Percentiles rank a stretch among this genome's conserved stretches.
Conservation (phyloP, 2,797 vertebrate genomes). For the Sphenodon punctatus region DNA sequence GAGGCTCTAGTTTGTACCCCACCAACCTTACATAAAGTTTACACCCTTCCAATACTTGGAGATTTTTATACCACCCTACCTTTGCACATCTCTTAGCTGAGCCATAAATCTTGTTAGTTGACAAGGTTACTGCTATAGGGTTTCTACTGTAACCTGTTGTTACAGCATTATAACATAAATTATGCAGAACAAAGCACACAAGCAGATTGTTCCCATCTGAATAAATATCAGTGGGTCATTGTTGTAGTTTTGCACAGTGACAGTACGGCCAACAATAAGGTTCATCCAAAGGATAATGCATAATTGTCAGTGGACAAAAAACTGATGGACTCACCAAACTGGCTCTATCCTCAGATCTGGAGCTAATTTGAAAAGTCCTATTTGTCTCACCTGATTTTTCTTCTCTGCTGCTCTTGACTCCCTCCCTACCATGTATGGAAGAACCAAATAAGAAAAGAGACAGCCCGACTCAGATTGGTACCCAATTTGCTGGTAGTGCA, state of each 20-base stretch:
- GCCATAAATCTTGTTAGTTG: constrained; percentile 52
- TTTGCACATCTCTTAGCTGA: constrained; percentile 39
- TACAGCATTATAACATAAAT: constrained; percentile 65
- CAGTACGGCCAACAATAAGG: constrained; percentile 57
- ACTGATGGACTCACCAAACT: background rate
- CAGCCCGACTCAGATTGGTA: background rate
- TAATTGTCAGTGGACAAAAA: constrained; percentile 56
- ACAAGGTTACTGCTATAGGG: constrained; percentile 61
- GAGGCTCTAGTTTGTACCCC: background rate
- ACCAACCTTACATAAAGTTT: constrained; percentile 13
- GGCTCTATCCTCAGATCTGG: background rate
- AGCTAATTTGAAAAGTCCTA: background rate
- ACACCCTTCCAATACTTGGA: background rate
- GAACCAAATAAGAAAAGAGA: background rate
- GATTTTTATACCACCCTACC: constrained; percentile 22
- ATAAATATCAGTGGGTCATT: constrained; percentile 68
- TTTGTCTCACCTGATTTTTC: background rate
- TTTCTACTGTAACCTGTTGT: constrained; percentile 51
- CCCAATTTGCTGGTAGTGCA: too few species aligned
- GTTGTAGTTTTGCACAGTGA: constrained; percentile 18
- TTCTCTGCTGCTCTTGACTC: background rate
- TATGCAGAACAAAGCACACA: constrained; percentile 47
- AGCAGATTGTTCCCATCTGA: constrained; percentile 46
- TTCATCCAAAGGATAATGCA: constrained; percentile 15
- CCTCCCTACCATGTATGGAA: rapidly evolving